Conservation (phyloP, 2,797 vertebrate genomes). For the Pipistrellus nathusii region DNA sequence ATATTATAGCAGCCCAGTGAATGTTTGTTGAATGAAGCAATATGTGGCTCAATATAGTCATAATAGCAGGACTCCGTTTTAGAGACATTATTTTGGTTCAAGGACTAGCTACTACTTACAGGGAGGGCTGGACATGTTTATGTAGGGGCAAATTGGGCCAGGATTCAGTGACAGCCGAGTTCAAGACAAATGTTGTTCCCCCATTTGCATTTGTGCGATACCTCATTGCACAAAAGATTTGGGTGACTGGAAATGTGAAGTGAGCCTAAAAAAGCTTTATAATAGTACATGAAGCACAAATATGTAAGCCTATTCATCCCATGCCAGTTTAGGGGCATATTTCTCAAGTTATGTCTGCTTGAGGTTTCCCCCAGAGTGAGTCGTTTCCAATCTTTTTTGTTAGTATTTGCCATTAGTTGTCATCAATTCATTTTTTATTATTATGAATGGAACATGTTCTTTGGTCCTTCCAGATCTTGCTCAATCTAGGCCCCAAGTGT, state of each 20-base stretch:
- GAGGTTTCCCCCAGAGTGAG: constrained; percentile 32
- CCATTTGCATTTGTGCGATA: neutral
- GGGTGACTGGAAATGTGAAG: neutral
- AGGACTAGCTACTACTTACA: neutral
- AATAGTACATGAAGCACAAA: neutral
- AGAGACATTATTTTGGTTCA: constrained; percentile 56
- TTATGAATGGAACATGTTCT: constrained; percentile 30
- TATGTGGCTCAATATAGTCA: neutral
- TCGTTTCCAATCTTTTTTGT: neutral
- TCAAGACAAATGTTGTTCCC: neutral
- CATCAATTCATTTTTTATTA: neutral
- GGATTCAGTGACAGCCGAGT: neutral
- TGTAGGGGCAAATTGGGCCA: neutral
- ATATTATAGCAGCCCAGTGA: neutral
- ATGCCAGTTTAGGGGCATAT: neutral
- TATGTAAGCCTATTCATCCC: neutral
- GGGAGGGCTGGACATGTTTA: neutral
- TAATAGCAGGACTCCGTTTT: neutral
- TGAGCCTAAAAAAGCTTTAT: neutral
- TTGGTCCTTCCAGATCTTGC: constrained; percentile 53
- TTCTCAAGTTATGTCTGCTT: constrained; percentile 50
- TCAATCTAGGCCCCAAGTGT: constrained; percentile 39
- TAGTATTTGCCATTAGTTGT: constrained; percentile 45
- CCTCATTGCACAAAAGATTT: constrained; percentile 4
- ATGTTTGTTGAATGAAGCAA: neutral